Percentiles rank a stretch among this genome's conserved stretches.
phyloP scores from a whole-genome alignment of 1,140 invertebrate species.

The Zophobas atratus region DNA sequence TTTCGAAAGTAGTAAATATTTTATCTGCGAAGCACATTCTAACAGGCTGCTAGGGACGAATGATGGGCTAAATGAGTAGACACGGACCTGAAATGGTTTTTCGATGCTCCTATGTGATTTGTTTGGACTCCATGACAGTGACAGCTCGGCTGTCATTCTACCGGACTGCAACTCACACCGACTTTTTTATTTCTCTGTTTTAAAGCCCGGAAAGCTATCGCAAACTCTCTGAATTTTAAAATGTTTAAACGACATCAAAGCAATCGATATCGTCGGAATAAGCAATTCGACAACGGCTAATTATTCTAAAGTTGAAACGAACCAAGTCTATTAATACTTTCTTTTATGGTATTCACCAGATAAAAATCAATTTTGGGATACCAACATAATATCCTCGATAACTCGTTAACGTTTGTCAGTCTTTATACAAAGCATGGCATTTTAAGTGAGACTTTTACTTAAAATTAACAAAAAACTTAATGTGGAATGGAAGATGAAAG shows the following conservation, averaged over 20 bases:
- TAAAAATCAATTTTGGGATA: background rate
- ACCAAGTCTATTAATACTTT: slow-evolving; percentile 1
- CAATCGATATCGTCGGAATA: slow-evolving; percentile 11
- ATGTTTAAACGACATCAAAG: slow-evolving; percentile 27
- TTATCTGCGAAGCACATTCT: slow-evolving; percentile 45
- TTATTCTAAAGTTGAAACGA: slow-evolving; percentile 2
- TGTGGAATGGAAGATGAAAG: too few species aligned
- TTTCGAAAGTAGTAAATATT: slow-evolving; percentile 45
- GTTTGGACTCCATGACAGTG: slow-evolving; percentile 54
- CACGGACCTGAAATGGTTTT: slow-evolving; percentile 59
- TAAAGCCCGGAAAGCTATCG: slow-evolving; percentile 36
- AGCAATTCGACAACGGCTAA: slow-evolving; percentile 1
- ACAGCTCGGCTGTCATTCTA: slow-evolving; percentile 48
- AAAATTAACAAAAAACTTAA: too few species aligned
- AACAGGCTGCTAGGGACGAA: slow-evolving; percentile 44
- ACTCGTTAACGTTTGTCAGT: too few species aligned
- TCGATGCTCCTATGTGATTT: slow-evolving; percentile 59
- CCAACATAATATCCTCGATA: too few species aligned
- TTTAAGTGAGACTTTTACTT: too few species aligned
- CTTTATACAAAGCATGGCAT: too few species aligned
- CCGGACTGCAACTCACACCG: slow-evolving; percentile 40
- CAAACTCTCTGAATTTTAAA: slow-evolving; percentile 36
- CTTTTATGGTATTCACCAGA: background rate
- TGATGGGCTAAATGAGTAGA: slow-evolving; percentile 57
- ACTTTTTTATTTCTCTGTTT: slow-evolving; percentile 35